A percentile compares a stretch with the other conserved stretches of the same genome.
Conservation (phyloP, 2,113 vertebrate genomes). For the Plestiodon gilberti region DNA sequence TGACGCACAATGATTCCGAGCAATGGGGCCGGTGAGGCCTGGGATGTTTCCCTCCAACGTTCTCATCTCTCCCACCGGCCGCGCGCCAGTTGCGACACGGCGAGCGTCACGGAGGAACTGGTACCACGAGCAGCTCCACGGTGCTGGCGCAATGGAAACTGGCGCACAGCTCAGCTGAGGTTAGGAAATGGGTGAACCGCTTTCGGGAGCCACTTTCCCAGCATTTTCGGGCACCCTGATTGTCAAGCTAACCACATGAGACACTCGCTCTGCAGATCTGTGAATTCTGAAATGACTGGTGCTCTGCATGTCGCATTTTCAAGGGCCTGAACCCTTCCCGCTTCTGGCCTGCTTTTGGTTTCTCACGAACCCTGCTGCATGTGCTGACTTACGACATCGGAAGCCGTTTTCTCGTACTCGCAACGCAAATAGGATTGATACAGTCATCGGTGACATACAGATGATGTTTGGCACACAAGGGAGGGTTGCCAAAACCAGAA, state of each 20-base stretch:
- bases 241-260: conserved; percentile 39
- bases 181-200: background rate
- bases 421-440: too few relatives aligned
- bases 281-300: conserved; percentile 49
- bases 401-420: too few relatives aligned
- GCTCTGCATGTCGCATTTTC: conserved; percentile 13
- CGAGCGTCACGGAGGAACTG: conserved; percentile 24
- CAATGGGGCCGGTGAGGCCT: background rate
- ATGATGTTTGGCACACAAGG: too few relatives aligned
- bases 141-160: conserved; percentile 23
- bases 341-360: background rate
- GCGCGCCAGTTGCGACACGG: rapidly evolving
- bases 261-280: conserved; percentile 16
- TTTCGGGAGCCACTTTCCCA: conserved; percentile 3
- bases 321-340: conserved; percentile 31
- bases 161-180: background rate
- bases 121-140: conserved; percentile 14
- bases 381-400: too few relatives aligned
- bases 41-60: conserved; percentile 10
- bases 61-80: background rate
- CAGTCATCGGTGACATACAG: too few relatives aligned
- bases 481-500: too few relatives aligned
- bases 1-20: background rate
- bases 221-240: background rate
- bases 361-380: background rate